Evolutionary conservation across 2,797 vertebrate genomes (phyloP).

Genomic region (Pteropus rufus): DNA sequence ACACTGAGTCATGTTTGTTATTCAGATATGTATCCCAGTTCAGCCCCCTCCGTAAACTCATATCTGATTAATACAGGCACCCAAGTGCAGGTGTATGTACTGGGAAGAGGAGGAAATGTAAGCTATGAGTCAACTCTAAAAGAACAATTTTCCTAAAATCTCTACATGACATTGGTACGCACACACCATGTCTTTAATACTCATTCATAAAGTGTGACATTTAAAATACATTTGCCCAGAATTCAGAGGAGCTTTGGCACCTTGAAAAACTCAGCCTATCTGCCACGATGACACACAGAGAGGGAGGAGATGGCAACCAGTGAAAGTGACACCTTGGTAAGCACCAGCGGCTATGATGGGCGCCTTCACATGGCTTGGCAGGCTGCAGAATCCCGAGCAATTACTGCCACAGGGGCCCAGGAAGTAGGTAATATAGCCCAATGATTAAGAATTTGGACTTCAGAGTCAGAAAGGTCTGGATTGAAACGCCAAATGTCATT

Average conservation of each 20-base stretch:
- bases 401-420: background rate
- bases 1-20: slow-evolving; percentile 14
- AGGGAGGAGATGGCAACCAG: background rate
- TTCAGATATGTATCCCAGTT: background rate
- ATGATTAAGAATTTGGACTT: background rate
- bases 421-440: background rate
- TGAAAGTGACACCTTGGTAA: background rate
- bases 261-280: background rate
- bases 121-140: slow-evolving; percentile 42
- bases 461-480: background rate
- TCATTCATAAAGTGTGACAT: background rate
- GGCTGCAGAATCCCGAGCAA: background rate
- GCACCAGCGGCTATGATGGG: background rate
- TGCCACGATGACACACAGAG: background rate
- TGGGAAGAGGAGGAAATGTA: background rate
- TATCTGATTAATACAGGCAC: background rate
- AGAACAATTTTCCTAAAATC: background rate
- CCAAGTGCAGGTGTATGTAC: background rate
- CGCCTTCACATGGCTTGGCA: background rate
- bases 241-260: background rate
- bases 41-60: background rate
- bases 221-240: background rate
- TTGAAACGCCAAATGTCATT: background rate
- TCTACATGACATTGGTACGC: background rate
- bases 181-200: background rate